phyloP scores from a whole-genome alignment of 2,113 vertebrate species.

The Antechinus flavipes region DNA sequence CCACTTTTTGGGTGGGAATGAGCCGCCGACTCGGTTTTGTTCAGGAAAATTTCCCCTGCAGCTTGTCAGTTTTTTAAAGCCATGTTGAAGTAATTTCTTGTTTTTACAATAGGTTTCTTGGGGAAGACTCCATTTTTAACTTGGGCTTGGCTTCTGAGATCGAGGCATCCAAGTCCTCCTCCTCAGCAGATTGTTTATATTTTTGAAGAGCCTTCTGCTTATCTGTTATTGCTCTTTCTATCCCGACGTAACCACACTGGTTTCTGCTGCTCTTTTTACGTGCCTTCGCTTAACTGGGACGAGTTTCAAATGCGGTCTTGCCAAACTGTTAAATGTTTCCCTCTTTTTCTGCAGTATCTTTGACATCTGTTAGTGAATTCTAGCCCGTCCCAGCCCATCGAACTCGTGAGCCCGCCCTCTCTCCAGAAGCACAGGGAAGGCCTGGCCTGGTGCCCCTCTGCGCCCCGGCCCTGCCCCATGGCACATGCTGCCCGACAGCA shows the following conservation, averaged over 20 bases:
- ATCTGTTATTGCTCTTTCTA: conserved; percentile 81
- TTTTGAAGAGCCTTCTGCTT: conserved; percentile 86
- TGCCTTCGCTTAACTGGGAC: conserved; percentile 86
- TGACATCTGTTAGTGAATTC: conserved; percentile 87
- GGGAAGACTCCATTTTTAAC: conserved; percentile 80
- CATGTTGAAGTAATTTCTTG: conserved; percentile 76
- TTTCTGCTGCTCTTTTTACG: conserved; percentile 86
- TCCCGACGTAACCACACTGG: conserved; percentile 80
- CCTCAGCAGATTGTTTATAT: conserved; percentile 87
- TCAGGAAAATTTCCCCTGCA: background rate
- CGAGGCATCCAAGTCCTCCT: conserved; percentile 83
- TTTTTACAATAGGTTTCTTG: conserved; percentile 64
- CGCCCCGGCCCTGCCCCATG: background rate
- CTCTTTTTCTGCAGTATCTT: conserved; percentile 85
- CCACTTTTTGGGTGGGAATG: conserved; percentile 32
- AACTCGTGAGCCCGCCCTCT: conserved; percentile 79
- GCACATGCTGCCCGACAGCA: background rate
- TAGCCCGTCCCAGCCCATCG: conserved; percentile 82
- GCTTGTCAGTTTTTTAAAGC: conserved; percentile 48
- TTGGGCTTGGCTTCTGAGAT: conserved; percentile 84
- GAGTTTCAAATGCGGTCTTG: conserved; percentile 88
- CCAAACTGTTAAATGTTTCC: conserved; percentile 87
- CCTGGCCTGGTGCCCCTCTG: background rate
- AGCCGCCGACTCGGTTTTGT: conserved; percentile 44
- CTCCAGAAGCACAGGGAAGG: conserved; percentile 69